These are phyloP conservation scores for Chondrilla cf. caribensis DNA, from an alignment of 37 sponge, comb jelly and placozoan species.

Conservation along the genomic window DNA sequence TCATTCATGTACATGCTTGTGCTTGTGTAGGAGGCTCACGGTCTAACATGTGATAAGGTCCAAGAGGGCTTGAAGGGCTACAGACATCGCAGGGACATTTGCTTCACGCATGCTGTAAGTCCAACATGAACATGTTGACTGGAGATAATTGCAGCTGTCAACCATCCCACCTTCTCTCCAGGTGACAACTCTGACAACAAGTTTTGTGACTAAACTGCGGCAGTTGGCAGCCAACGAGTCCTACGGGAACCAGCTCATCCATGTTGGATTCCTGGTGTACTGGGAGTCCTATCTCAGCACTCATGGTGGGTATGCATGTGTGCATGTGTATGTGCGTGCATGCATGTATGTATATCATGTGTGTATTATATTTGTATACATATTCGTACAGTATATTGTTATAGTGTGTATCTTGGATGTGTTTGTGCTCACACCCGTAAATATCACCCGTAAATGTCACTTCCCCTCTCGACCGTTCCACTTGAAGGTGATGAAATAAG, in stretches of 20 bases:
- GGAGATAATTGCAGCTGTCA: no score
- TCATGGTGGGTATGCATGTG: conserved; percentile 12
- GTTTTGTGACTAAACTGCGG: conserved; percentile 55
- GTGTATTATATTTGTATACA: no score
- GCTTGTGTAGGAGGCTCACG: conserved; percentile 44
- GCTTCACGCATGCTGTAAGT: conserved; percentile 69
- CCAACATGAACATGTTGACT: no score
- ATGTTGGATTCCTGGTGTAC: conserved; percentile 86
- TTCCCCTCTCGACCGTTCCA: background rate
- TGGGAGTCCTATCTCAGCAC: conserved; percentile 93
- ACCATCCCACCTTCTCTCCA: conserved; percentile 13
- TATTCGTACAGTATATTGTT: no score
- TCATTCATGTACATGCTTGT: no score
- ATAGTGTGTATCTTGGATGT: no score
- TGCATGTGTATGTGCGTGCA: no score
- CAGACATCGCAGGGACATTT: conserved; percentile 77
- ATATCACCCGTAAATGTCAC: background rate
- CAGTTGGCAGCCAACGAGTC: conserved; percentile 30
- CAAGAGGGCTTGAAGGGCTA: conserved; percentile 60
- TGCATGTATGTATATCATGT: no score
- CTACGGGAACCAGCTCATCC: conserved; percentile 53
- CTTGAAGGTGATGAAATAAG: conserved; percentile 70
- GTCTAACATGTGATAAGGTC: conserved; percentile 31
- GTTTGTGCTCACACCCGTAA: background rate
- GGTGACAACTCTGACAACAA: conserved; percentile 56